Percentiles rank a stretch among this genome's conserved stretches.
Evolutionary conservation across 2,797 vertebrate species (phyloP).

Genomic region (Sebastiscus tertius): DNA sequence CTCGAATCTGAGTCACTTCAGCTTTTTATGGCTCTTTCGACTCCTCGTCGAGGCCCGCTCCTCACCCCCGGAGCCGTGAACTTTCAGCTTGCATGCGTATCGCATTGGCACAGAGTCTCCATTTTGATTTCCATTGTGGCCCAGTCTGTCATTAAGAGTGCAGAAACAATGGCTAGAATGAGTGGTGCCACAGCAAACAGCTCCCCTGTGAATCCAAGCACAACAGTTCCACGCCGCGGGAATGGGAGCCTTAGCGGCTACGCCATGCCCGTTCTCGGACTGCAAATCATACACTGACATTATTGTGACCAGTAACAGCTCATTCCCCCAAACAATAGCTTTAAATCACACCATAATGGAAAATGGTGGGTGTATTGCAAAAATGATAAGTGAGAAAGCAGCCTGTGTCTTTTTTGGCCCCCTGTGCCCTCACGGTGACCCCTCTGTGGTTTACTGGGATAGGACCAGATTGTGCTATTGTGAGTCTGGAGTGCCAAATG

Average conservation of each 20-base stretch:
- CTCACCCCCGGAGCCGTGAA: constrained; percentile 61
- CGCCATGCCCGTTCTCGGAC: constrained; percentile 26
- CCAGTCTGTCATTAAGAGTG: constrained; percentile 78
- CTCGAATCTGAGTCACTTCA: not conserved
- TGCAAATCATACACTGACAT: constrained; percentile 76
- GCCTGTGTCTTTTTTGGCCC: constrained; percentile 46
- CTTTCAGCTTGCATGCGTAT: constrained; percentile 63
- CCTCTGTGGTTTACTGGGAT: constrained; percentile 27
- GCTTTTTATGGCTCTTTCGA: not conserved
- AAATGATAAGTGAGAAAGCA: constrained; percentile 63
- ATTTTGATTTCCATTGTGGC: constrained; percentile 79
- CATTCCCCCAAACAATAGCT: constrained; percentile 74
- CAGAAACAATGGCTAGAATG: constrained; percentile 79
- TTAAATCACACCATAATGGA: constrained; percentile 59
- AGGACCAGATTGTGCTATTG: constrained; percentile 56
- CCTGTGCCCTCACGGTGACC: constrained; percentile 62
- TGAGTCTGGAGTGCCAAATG: constrained; percentile 45
- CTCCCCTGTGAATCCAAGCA: constrained; percentile 80
- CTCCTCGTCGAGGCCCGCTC: constrained; percentile 5
- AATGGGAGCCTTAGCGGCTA: constrained; percentile 39
- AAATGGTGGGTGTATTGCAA: constrained; percentile 52
- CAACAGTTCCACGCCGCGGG: constrained; percentile 70
- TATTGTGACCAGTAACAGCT: constrained; percentile 70
- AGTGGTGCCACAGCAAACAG: constrained; percentile 78
- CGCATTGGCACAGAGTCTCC: constrained; percentile 65